phyloP scores from a whole-genome alignment of 37 sponge, comb jelly and placozoan genomes.

The Haliclona indistincta region DNA sequence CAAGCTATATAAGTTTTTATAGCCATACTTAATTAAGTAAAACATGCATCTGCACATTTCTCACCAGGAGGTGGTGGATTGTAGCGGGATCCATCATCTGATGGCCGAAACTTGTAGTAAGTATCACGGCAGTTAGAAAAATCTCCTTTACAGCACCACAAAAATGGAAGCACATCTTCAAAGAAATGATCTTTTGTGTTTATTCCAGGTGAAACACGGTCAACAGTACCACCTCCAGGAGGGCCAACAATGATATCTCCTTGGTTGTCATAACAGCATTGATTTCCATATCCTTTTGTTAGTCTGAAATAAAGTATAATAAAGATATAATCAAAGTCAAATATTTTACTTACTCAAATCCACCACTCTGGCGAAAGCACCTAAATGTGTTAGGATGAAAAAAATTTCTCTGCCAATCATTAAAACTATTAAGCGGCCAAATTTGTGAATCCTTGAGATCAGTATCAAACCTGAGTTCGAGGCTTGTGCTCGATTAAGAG shows the following conservation, averaged over 20 bases:
- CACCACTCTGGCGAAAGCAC: conserved; percentile 6
- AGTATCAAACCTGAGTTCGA: conserved; percentile 19
- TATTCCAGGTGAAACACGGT: not conserved
- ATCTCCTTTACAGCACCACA: conserved; percentile 26
- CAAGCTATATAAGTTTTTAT: conserved; percentile 41
- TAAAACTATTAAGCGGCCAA: too few species aligned
- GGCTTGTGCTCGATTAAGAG: conserved; percentile 13
- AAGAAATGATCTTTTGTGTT: not conserved
- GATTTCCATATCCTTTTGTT: not conserved
- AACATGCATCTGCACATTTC: too few species aligned
- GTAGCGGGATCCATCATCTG: conserved; percentile 6
- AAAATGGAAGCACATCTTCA: conserved; percentile 24
- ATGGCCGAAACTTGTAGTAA: conserved; percentile 18
- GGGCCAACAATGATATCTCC: conserved; percentile 18
- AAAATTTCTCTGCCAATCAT: not conserved
- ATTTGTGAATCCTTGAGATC: too few species aligned
- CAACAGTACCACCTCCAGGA: conserved; percentile 20
- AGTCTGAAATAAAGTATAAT: not conserved
- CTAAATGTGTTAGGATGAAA: not conserved
- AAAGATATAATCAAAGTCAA: not conserved
- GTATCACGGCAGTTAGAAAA: not conserved
- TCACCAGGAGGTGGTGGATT: conserved; percentile 19
- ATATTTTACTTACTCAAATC: not conserved
- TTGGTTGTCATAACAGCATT: conserved; percentile 22
- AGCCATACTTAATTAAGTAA: not conserved